Evolutionary conservation across 2,888 invertebrate genomes (phyloP).

Genomic region (Geotrupes spiniger): DNA sequence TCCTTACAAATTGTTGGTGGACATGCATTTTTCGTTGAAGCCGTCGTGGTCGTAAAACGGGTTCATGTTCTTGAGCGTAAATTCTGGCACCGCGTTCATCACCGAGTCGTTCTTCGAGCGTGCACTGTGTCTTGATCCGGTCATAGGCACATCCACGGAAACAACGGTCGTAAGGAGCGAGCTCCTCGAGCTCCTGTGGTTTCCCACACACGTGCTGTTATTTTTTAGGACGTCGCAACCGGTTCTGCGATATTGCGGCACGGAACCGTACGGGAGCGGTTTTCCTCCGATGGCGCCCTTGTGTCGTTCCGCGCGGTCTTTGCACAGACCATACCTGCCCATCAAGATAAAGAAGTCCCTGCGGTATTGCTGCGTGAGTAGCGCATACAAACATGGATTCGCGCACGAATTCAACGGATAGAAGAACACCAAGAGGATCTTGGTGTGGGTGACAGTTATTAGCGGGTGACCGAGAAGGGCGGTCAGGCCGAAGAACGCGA

Average conservation of each 20-base stretch:
- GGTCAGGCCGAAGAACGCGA: conserved; percentile 64
- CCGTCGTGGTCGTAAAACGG: conserved; percentile 34
- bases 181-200: conserved; percentile 36
- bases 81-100: conserved; percentile 38
- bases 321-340: conserved; percentile 52
- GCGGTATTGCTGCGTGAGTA: conserved; percentile 64
- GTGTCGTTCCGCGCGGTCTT: conserved; percentile 49
- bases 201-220: conserved; percentile 34
- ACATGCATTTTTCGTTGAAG: conserved; percentile 32
- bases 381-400: conserved; percentile 67
- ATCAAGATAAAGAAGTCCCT: conserved; percentile 57
- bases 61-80: conserved; percentile 35
- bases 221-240: conserved; percentile 32
- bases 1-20: conserved; percentile 39
- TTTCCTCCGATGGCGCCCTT: conserved; percentile 51
- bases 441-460: conserved; percentile 55
- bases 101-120: conserved; percentile 35
- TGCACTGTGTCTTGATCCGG: conserved; percentile 38
- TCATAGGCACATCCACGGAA: conserved; percentile 44
- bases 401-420: conserved; percentile 68
- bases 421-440: conserved; percentile 63
- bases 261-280: conserved; percentile 45
- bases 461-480: conserved; percentile 62
- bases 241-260: conserved; percentile 41
- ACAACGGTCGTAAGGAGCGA: conserved; percentile 48